Evolutionary conservation across 2,888 invertebrate species (phyloP).

Genomic region (Thera britannica): DNA sequence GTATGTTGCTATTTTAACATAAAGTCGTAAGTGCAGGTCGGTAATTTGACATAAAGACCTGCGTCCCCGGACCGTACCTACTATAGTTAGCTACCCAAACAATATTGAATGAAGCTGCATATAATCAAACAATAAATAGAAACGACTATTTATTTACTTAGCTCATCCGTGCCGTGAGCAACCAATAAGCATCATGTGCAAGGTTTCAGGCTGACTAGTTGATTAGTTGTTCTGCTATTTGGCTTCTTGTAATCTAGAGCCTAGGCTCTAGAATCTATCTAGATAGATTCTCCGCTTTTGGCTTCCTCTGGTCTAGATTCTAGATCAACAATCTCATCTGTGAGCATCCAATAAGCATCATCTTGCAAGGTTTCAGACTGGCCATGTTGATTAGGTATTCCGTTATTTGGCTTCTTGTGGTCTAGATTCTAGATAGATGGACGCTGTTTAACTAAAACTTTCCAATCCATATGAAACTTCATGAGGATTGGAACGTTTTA

Average conservation of each 20-base stretch:
- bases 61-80: too few species aligned
- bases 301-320: too few species aligned
- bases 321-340: too few species aligned
- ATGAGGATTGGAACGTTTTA: background rate
- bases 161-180: background rate
- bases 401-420: background rate
- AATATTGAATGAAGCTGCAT: background rate
- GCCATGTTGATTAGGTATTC: background rate
- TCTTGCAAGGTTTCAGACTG: background rate
- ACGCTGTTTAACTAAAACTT: background rate
- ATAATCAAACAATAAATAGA: background rate
- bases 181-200: background rate
- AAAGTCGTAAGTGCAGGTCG: too few species aligned
- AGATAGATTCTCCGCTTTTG: background rate
- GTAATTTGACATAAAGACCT: too few species aligned
- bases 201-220: background rate
- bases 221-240: background rate
- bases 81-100: background rate
- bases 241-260: background rate
- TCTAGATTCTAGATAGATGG: too few species aligned
- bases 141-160: conserved; percentile 1
- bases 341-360: background rate
- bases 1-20: too few species aligned
- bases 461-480: too few species aligned
- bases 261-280: too few species aligned